Conservation (phyloP, 2,888 invertebrate genomes). For the Pasiphila rectangulata region DNA sequence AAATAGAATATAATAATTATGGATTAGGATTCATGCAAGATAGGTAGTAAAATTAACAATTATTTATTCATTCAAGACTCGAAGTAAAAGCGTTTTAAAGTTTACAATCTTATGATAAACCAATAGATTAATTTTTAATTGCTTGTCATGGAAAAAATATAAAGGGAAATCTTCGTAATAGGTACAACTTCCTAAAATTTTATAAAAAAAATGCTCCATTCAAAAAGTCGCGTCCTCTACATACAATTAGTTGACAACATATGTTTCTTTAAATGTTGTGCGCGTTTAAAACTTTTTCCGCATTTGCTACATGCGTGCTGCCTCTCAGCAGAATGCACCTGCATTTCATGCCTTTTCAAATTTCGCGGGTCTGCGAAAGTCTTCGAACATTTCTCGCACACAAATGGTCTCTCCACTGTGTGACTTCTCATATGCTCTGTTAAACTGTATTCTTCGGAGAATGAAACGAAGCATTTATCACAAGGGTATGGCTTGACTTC, state of each 20-base stretch:
- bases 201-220: background rate
- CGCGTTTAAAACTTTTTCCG: conserved; percentile 9
- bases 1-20: no score
- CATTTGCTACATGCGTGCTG: conserved; percentile 5
- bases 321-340: conserved; percentile 7
- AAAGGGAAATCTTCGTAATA: no score
- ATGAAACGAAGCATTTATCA: conserved; percentile 5
- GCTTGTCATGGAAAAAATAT: no score
- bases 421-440: conserved; percentile 6
- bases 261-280: conserved; percentile 13
- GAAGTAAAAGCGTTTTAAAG: no score
- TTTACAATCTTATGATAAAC: no score
- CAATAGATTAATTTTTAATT: no score
- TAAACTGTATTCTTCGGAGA: conserved; percentile 3
- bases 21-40: no score
- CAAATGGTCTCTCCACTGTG: conserved; percentile 3
- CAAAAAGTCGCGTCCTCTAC: background rate
- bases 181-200: background rate
- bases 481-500: conserved; percentile 6
- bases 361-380: conserved; percentile 9
- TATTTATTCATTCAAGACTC: no score
- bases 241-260: conserved; percentile 6
- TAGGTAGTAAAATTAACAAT: no score
- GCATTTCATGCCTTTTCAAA: conserved; percentile 5
- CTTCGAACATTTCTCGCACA: conserved; percentile 7